These are phyloP conservation scores for Nineta flava DNA, from an alignment of 2,888 invertebrate species.

Conservation along the genomic window DNA sequence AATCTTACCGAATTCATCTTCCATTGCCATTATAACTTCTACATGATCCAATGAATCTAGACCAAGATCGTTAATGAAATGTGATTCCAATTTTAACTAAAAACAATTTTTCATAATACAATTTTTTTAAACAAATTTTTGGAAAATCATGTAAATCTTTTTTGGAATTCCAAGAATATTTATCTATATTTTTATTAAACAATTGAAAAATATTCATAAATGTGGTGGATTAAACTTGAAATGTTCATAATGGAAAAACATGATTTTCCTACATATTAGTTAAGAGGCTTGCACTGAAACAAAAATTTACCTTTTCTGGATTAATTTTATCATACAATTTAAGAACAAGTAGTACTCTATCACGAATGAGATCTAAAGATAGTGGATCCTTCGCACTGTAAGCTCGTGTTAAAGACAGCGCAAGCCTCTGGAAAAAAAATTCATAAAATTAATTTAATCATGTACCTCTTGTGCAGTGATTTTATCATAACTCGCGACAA, in stretches of 20 bases:
- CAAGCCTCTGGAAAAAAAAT: constrained; percentile 40
- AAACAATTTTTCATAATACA: constrained; percentile 23
- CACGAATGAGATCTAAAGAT: constrained; percentile 65
- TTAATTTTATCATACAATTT: constrained; percentile 96
- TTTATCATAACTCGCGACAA: constrained; percentile 80
- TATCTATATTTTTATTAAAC: too few relatives aligned
- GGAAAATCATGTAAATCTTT: not conserved
- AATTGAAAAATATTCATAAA: too few relatives aligned
- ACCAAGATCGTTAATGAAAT: constrained; percentile 94
- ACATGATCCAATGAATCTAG: constrained; percentile 98
- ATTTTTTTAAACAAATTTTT: constrained; percentile 4
- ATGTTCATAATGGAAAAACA: too few relatives aligned
- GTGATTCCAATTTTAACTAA: constrained; percentile 81
- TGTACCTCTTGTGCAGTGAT: constrained; percentile 70
- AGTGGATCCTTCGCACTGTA: constrained; percentile 65
- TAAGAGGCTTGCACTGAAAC: constrained; percentile 6
- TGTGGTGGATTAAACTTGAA: too few relatives aligned
- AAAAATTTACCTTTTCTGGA: constrained; percentile 66
- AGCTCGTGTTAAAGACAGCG: constrained; percentile 47
- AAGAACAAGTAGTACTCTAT: constrained; percentile 87
- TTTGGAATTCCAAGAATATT: too few relatives aligned
- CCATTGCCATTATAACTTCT: constrained; percentile 99
- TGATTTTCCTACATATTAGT: not conserved
- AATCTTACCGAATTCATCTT: constrained; percentile 85
- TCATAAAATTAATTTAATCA: constrained; percentile 19